Base-by-base conservation (phyloP, 2,888 invertebrate genomes). In the Lasioglossum pauxillum region DNA sequence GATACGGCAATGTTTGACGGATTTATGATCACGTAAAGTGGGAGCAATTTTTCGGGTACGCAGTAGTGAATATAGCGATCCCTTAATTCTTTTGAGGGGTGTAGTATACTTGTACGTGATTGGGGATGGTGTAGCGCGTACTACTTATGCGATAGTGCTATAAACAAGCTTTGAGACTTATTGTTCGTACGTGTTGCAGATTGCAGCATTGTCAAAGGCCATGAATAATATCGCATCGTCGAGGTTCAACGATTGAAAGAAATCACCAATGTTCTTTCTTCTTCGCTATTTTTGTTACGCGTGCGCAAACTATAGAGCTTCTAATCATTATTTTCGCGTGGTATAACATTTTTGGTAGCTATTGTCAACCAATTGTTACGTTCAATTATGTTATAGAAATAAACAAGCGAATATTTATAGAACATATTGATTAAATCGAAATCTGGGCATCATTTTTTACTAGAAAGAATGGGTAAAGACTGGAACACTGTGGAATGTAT, bases 211-310 rank as follows among this genome's bases (percentile, higher is more conserved):
- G 53, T 80, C 90, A 79, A 90, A 88, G 88, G 88, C 88, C 19
- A 60, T 86, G n/a, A 86, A 72, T 60, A 84, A 76, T 16, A 80
- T 85, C 35, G 80, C 87, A 27, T 86, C 82, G 23, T 86, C 85
- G 46, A 85, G 87, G 82, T 91, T 83, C 53, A 85, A 90, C 41
- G 92, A 92, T 77, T 92, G 87, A 91, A 67, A 79, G 19, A 57
- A 31, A 71, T 57, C 57, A 35, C 78, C n/a, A 41, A 27, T 87
- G 75, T 88, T 79, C 75, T n/a, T 12, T 73, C 78, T 14, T 46
- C 23, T 44, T 27, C 10, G 8, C 1, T 41, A 41, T 71, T 44
- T 23, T n/a, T n/a, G 38, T 41, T 41, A n/a, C n/a, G n/a, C 14
- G 12, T n/a, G 41, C 5, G 41, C 38, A 71, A 71, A 71, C 5